Conservation (phyloP, 2,888 invertebrate genomes). For the Dicyrtoma fusca region DNA sequence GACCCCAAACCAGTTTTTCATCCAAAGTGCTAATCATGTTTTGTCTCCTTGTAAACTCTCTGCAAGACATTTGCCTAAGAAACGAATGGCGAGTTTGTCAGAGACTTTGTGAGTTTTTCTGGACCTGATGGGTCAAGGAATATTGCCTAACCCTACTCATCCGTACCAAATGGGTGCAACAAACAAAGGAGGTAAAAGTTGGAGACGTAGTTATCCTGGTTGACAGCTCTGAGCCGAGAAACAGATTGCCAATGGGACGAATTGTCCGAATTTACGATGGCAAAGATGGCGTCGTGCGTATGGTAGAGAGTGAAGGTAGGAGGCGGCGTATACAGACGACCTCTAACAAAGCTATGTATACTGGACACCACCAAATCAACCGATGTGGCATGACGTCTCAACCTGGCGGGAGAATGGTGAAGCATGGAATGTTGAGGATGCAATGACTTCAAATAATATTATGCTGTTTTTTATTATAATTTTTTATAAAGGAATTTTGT, state of each 20-base stretch:
- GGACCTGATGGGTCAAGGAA: slow-evolving; percentile 49
- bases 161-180: slow-evolving; percentile 44
- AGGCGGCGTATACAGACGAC: slow-evolving; percentile 40
- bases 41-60: slow-evolving; percentile 44
- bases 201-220: background rate
- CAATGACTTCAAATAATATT: no score
- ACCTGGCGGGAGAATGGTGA: no score
- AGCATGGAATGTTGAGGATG: no score
- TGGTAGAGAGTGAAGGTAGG: slow-evolving; percentile 16
- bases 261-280: slow-evolving; percentile 16
- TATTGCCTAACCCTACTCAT: slow-evolving; percentile 45
- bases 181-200: no score
- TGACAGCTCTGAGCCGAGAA: background rate
- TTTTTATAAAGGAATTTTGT: no score
- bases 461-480: no score
- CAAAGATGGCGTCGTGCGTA: slow-evolving; percentile 19
- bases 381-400: no score
- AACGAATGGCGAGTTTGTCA: slow-evolving; percentile 43
- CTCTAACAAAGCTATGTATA: slow-evolving; percentile 27
- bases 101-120: slow-evolving; percentile 45
- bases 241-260: slow-evolving; percentile 1
- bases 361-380: no score
- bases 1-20: no score
- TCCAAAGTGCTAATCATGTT: slow-evolving; percentile 58
- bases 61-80: slow-evolving; percentile 20